phyloP scores from a whole-genome alignment of 37 sponge, comb jelly and placozoan genomes.

The Aphrocallistes beatrix region DNA sequence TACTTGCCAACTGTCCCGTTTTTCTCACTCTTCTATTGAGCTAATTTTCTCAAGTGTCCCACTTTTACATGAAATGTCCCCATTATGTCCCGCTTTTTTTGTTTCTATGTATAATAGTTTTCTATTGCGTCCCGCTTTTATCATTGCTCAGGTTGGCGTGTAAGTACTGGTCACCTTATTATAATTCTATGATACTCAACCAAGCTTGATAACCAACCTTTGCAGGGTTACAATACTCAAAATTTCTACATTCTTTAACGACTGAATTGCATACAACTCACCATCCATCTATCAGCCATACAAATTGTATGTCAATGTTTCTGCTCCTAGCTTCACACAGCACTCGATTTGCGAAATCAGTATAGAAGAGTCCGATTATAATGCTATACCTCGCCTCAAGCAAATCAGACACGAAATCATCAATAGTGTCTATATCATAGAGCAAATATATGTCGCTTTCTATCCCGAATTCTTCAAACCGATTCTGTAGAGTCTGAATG shows the following conservation, averaged over 20 bases:
- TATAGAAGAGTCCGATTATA: neutral
- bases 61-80: no score
- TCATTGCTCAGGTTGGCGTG: no score
- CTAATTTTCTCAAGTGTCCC: no score
- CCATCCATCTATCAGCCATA: constrained; percentile 17
- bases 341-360: neutral
- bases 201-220: no score
- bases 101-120: neutral
- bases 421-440: neutral
- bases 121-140: no score
- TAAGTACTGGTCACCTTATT: neutral
- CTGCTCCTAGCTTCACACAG: neutral
- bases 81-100: neutral
- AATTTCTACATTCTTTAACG: no score
- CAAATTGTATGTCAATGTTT: neutral
- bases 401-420: neutral
- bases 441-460: neutral
- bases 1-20: no score
- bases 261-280: no score
- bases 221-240: no score
- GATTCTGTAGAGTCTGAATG: neutral
- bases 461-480: neutral
- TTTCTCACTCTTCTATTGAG: no score
- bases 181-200: neutral
- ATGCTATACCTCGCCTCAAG: neutral